phyloP scores from a whole-genome alignment of 1,140 invertebrate species.

The Diabrotica virgifera region DNA sequence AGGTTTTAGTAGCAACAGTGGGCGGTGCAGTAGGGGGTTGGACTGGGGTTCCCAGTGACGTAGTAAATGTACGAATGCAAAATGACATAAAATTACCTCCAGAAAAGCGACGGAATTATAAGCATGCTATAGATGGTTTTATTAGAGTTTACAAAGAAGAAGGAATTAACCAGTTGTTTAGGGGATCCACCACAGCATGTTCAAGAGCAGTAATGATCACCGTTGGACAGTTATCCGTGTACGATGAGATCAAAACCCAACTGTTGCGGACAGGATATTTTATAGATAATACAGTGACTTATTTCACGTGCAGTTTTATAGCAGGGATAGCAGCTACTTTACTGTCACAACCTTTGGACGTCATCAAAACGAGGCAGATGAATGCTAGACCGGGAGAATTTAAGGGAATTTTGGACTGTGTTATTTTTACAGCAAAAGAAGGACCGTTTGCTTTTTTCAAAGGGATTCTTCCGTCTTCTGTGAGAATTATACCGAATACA shows the following conservation, averaged over 20 bases:
- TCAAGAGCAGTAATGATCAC: slow-evolving; percentile 88
- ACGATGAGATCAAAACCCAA: slow-evolving; percentile 83
- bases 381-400: slow-evolving; percentile 83
- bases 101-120: slow-evolving; percentile 91
- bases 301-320: slow-evolving; percentile 2
- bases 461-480: slow-evolving; percentile 95
- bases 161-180: slow-evolving; percentile 77
- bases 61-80: slow-evolving; percentile 99
- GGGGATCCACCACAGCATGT: slow-evolving; percentile 86
- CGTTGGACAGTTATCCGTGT: slow-evolving; percentile 90
- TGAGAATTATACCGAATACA: slow-evolving; percentile 96
- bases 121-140: slow-evolving; percentile 92
- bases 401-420: slow-evolving; percentile 67
- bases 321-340: slow-evolving; percentile 46
- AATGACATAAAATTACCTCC: slow-evolving; percentile 93
- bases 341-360: slow-evolving; percentile 93
- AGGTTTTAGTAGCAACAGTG: slow-evolving; percentile 76
- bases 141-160: slow-evolving; percentile 75
- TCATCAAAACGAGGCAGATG: slow-evolving; percentile 95
- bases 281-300: background rate
- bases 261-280: background rate
- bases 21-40: slow-evolving; percentile 78
- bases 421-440: slow-evolving; percentile 69
- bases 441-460: slow-evolving; percentile 94
- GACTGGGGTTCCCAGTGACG: slow-evolving; percentile 91